Conservation (phyloP, 2,797 vertebrate genomes). For the Gallinago solitaria region DNA sequence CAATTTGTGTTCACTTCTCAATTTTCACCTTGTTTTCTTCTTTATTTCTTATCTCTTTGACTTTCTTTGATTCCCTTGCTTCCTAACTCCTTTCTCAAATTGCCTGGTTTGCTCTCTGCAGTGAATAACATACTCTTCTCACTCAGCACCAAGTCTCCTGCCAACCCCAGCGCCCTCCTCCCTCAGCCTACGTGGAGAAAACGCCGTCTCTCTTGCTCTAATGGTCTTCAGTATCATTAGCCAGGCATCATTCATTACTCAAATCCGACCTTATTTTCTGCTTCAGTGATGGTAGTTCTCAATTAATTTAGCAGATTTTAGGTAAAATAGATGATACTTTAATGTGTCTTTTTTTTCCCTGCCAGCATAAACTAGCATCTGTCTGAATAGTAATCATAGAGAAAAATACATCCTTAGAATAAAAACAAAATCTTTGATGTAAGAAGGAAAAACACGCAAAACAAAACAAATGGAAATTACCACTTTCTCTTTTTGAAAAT, state of each 20-base stretch:
- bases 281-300: constrained; percentile 44
- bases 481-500: neutral
- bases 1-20: neutral
- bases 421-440: neutral
- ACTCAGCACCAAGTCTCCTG: neutral
- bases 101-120: neutral
- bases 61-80: neutral
- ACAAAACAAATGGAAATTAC: neutral
- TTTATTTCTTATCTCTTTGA: neutral
- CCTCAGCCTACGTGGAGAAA: neutral
- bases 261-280: constrained; percentile 56
- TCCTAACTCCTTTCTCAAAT: neutral
- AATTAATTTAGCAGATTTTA: constrained; percentile 65
- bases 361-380: neutral
- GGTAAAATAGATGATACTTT: constrained; percentile 47
- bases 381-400: neutral
- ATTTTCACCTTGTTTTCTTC: neutral
- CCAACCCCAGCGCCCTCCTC: neutral
- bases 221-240: constrained; percentile 47
- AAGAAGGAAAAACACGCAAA: neutral
- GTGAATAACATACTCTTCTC: constrained; percentile 31
- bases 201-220: neutral
- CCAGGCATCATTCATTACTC: constrained; percentile 25
- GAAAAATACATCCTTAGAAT: constrained; percentile 16
- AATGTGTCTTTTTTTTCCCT: neutral